phyloP scores from a whole-genome alignment of 2,888 invertebrate species.

The Diaphora mendica region DNA sequence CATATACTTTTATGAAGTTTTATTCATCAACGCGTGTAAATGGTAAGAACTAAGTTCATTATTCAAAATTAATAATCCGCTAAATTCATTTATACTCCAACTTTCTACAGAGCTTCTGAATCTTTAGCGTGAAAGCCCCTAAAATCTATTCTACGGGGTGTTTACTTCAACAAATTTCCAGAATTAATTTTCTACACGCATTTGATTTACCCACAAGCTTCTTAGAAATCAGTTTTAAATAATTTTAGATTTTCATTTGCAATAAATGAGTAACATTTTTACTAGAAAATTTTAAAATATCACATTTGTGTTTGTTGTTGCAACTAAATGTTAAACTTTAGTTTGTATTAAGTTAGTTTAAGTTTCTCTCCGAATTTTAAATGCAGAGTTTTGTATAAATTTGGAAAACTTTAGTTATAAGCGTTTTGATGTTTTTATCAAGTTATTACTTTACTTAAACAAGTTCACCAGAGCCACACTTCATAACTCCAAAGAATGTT shows the following conservation, averaged over 20 bases:
- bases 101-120: slow-evolving; percentile 73
- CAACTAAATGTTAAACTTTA: slow-evolving; percentile 25
- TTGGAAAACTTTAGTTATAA: background rate
- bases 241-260: slow-evolving; percentile 36
- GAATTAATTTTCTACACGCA: slow-evolving; percentile 33
- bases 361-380: slow-evolving; percentile 22
- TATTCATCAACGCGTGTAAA: slow-evolving; percentile 46
- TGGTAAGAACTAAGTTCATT: slow-evolving; percentile 71
- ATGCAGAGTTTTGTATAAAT: slow-evolving; percentile 19
- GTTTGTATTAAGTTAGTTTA: slow-evolving; percentile 25
- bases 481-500: too few relatives aligned
- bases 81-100: slow-evolving; percentile 82
- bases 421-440: too few relatives aligned
- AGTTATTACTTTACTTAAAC: too few relatives aligned
- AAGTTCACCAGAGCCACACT: too few relatives aligned
- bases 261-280: slow-evolving; percentile 23
- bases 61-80: slow-evolving; percentile 84
- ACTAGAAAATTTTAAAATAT: slow-evolving; percentile 30
- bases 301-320: slow-evolving; percentile 35
- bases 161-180: slow-evolving; percentile 46
- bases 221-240: slow-evolving; percentile 32
- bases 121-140: slow-evolving; percentile 62
- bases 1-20: slow-evolving; percentile 42
- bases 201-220: slow-evolving; percentile 18
- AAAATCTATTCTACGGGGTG: slow-evolving; percentile 69